Conservation (phyloP, 2,888 invertebrate genomes). For the Luperina nickerlii region DNA sequence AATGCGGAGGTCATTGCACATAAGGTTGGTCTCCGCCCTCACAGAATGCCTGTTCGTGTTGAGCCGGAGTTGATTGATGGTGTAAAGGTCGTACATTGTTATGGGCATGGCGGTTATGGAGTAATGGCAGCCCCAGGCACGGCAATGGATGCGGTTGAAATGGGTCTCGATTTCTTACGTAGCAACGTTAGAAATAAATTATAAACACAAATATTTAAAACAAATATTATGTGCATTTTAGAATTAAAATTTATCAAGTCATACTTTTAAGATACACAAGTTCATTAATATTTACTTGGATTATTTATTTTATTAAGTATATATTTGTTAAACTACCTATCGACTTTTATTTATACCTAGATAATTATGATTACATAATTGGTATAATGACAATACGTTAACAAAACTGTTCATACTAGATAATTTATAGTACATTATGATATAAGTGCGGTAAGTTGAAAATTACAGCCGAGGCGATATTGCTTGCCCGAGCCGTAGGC, state of each 20-base stretch:
- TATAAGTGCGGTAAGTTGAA: too few species aligned
- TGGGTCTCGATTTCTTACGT: conserved; percentile 91
- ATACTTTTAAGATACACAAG: not conserved
- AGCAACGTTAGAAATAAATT: conserved; percentile 79
- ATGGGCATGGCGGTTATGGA: conserved; percentile 98
- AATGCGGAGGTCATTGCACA: conserved; percentile 91
- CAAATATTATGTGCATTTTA: not conserved
- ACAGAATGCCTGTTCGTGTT: conserved; percentile 93
- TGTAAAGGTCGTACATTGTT: conserved; percentile 95
- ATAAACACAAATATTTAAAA: conserved; percentile 61
- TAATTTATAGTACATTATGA: too few species aligned
- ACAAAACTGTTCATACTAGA: not conserved
- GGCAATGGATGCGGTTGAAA: conserved; percentile 93
- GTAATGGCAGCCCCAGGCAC: conserved; percentile 97
- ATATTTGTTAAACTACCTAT: not conserved
- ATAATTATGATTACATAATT: not conserved
- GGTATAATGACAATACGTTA: not conserved
- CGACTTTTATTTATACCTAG: conserved; percentile 23
- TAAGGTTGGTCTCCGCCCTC: conserved; percentile 95
- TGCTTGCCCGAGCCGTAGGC: too few species aligned
- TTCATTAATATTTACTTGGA: not conserved
- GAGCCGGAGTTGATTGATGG: conserved; percentile 91
- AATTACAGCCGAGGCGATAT: too few species aligned
- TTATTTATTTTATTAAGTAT: not conserved
- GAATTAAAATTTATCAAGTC: not conserved